Base-by-base conservation (phyloP, 2,797 vertebrate genomes). In the Pangasius mekongensis region DNA sequence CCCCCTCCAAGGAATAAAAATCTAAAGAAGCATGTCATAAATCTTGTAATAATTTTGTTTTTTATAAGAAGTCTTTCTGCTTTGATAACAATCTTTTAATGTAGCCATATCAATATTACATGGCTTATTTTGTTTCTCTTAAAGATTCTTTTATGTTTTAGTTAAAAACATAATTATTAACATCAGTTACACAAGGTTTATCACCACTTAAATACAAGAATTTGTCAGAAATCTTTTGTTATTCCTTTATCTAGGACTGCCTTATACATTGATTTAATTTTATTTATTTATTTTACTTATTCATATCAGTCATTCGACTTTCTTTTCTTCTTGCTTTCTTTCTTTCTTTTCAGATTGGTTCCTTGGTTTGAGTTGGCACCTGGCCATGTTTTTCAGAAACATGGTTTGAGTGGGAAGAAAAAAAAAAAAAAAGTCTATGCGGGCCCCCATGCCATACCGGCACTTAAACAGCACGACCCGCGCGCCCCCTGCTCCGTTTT, bases 401-500 rank as follows among this genome's bases (percentile, higher is more conserved):
- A 62, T 73, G 39, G 27, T 64, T 73, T 62, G n/a, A 52, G 13
- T 76, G 54, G 2, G 3, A 39, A 39, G 4, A 49, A 33, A 82
- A 33, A 5, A 67, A 30, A 56, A 7, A 85, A 49, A 78, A n/a
- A 30, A 58, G 83, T 71, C 81, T 64, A 74, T 80, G 33, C 89
- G 52, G 84, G 66, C 73, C 90, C 87, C 88, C 64, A 91, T 92
- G 91, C 91, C 92, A 84, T 87, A 89, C 89, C 83, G 91, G 89
- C 89, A 86, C 88, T 85, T 82, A 74, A 90, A 87, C 81, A 86
- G 87, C 85, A 84, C 74, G 89, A 69, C 82, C 82, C 80, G 39
- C 81, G 58, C 81, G 81, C 58, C 81, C 36, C 78, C 87, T 84
- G 89, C 83, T 82, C 83, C 58, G 36, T 81, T 86, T 73, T 85